Evolutionary conservation across 1,140 invertebrate species (phyloP), one percentile per base, ranked within the genome.

Genomic region (Telenomus remus): DNA sequence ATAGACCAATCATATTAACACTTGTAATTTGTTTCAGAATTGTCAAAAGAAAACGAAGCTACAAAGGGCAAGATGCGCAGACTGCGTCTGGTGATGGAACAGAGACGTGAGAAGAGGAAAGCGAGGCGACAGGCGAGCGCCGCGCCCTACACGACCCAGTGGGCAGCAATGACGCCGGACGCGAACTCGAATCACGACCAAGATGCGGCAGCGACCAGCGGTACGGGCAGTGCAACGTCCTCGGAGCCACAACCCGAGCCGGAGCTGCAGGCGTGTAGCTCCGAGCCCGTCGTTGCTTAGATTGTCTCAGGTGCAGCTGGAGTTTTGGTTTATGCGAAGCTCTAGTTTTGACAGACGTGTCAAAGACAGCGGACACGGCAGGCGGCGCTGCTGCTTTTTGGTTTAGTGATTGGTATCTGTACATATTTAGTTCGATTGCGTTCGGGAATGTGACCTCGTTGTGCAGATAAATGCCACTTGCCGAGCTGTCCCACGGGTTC

Each of bases 31-130:
- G 9, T 9, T 60, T 64, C 4, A 86, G 87, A 87, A 89, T 82
- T 76, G 79, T 90, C 81, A 89, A 91, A 86, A 81, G 94, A 94
- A 80, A 94, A 95, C 79, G 91, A 92, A 65, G 94, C 94, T 69
- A 95, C 94, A 4, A 93, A 95, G 75, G 93, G 93, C 43, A 97
- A 97, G 85, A 91, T 97, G 86, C 93, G 95, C 81, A 93, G 95
- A 55, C 88, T 97, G 11, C 92, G 95, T 64, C 89, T 95, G 15
- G 94, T 97, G 33, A 95, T 97, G 94, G 94, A 95, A 76, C 94
- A 97, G 83, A 91, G 94, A 76, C 92, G 95, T 54, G 93, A 95
- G 64, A 90, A 94, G 56, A 91, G 95, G 34, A 92, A 93, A 82
- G 94, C 94, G 4, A 90, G 95, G 60, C 92, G 95, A 77, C 90